Conservation (phyloP, 1,140 invertebrate species). For the Euwallacea fornicatus region DNA sequence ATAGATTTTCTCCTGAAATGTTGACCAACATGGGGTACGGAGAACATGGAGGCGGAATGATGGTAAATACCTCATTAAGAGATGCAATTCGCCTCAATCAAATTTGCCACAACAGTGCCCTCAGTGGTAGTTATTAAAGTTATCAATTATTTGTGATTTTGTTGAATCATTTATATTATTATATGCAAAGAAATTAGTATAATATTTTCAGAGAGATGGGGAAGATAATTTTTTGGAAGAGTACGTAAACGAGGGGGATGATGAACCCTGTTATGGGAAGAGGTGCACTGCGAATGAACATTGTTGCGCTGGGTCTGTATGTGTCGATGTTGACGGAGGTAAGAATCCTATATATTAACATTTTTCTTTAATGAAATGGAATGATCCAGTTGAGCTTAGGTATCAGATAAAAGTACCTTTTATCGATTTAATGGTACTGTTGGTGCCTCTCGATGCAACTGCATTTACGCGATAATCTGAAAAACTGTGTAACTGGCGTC, state of each 20-base stretch:
- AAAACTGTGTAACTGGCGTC: no score
- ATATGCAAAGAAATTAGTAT: background rate
- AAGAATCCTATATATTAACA: slow-evolving; percentile 25
- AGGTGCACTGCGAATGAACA: slow-evolving; percentile 72
- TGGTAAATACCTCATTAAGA: slow-evolving; percentile 13
- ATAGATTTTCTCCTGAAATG: slow-evolving; percentile 83
- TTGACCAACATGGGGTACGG: slow-evolving; percentile 77
- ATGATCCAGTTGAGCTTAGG: no score
- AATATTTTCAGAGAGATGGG: slow-evolving; percentile 45
- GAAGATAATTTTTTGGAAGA: slow-evolving; percentile 51
- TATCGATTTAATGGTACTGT: no score
- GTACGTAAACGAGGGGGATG: slow-evolving; percentile 54
- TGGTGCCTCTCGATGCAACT: no score
- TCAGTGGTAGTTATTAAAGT: no score
- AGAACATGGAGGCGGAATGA: slow-evolving; percentile 60
- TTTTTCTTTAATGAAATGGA: no score
- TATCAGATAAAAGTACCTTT: no score
- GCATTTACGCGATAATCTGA: no score
- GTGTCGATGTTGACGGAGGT: slow-evolving; percentile 73
- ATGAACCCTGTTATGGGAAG: slow-evolving; percentile 65
- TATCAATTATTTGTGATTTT: no score
- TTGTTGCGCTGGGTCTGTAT: slow-evolving; percentile 74
- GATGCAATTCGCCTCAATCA: background rate
- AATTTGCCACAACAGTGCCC: no score
- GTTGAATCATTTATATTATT: background rate